Evolutionary conservation across 2,888 invertebrate species (phyloP).

Genomic region (Macrosoma leucophasiata): DNA sequence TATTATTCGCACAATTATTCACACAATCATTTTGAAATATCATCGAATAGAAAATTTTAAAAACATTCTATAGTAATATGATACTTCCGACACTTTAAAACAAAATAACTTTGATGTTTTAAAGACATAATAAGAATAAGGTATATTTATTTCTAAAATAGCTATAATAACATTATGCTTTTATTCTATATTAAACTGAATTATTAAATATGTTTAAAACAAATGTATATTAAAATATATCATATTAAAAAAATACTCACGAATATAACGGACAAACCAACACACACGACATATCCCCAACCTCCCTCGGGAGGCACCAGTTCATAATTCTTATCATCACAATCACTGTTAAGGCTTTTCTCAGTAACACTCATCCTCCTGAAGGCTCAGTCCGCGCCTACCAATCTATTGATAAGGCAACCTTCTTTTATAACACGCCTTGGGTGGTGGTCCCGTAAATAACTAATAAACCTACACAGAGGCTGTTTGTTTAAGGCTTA

Average conservation of each 20-base stretch:
- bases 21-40: no score
- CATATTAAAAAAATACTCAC: conserved; percentile 72
- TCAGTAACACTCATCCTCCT: conserved; percentile 46
- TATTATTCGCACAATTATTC: no score
- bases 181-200: no score
- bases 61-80: no score
- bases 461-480: conserved; percentile 40
- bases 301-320: conserved; percentile 80
- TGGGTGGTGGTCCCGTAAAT: conserved; percentile 49
- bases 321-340: conserved; percentile 52
- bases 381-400: conserved; percentile 23
- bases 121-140: no score
- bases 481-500: conserved; percentile 50
- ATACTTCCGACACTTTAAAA: no score
- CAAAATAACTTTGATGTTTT: no score
- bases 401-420: conserved; percentile 18
- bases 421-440: conserved; percentile 34
- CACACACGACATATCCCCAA: conserved; percentile 82
- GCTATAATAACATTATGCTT: no score
- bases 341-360: conserved; percentile 34
- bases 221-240: no score
- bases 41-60: no score
- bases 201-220: no score
- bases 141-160: no score
- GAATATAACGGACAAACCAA: conserved; percentile 79